These are phyloP conservation scores for Oryzias javanicus DNA, from an alignment of 2,113 vertebrate genomes.

Conservation along the genomic window DNA sequence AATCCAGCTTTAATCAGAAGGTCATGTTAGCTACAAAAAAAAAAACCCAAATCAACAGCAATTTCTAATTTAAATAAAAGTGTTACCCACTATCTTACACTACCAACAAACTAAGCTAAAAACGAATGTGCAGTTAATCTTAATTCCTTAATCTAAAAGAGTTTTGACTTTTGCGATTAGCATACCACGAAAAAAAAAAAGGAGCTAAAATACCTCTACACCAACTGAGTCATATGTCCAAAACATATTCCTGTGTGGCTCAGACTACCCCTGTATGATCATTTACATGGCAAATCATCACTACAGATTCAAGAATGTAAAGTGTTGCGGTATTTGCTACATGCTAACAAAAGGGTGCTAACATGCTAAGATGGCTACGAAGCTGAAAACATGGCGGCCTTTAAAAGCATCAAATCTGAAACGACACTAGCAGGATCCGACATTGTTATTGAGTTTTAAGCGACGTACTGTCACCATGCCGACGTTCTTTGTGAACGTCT, in stretches of 20 bases:
- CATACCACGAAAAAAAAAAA: neutral
- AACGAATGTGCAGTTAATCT: too few relatives aligned
- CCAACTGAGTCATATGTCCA: neutral
- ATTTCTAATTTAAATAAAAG: neutral
- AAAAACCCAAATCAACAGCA: neutral
- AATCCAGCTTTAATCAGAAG: neutral
- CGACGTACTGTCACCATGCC: too few relatives aligned
- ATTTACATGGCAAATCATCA: constrained; percentile 4
- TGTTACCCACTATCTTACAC: neutral
- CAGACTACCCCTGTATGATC: constrained; percentile 1
- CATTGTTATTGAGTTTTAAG: too few relatives aligned
- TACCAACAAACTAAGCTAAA: neutral
- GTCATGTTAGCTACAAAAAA: neutral
- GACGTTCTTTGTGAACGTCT: too few relatives aligned
- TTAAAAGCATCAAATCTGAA: too few relatives aligned
- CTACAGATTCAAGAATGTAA: neutral
- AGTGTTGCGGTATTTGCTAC: neutral
- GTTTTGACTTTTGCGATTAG: neutral
- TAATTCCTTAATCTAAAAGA: too few relatives aligned
- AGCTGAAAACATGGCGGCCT: too few relatives aligned
- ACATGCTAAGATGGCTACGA: too few relatives aligned
- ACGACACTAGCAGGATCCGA: too few relatives aligned
- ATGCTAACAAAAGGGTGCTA: too few relatives aligned
- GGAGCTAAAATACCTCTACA: neutral
- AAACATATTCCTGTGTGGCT: constrained; percentile 3